Base-by-base conservation (phyloP, 2,113 vertebrate genomes). In the Oreochromis spilurus region DNA sequence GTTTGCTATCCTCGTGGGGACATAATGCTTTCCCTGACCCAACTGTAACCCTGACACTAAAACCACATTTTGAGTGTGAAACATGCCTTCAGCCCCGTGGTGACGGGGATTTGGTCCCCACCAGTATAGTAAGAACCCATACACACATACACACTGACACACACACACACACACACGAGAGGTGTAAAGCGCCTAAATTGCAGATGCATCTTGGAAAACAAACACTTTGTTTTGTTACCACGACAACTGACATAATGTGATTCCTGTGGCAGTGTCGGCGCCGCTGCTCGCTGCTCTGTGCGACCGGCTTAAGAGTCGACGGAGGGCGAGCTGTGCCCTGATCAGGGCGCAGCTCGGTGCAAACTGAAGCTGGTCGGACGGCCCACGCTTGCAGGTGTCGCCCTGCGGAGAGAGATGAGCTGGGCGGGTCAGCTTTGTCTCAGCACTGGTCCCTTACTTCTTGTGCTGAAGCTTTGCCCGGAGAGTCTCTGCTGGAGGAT, bases 161-260 rank as follows among this genome's bases (percentile, higher is more conserved):
- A 24, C 4, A 48, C 58, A 75, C 57, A 52, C 29, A 38, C 58
- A 94, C 89, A 94, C 92, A 95, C 95, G 96, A 96, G 95, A 96
- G 96, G 96, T 96, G 96, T 94, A 96, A 97, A 96, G 83, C 90
- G 85, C 94, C 95, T 95, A 96, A 97, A 96, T 95, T 96, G 96
- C 94, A 92, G 96, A 95, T 95, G 96, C 91, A 94, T 96, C 95
- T 95, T 95, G 94, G 94, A 96, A 96, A 96, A 96, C 95, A 96
- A 96, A 97, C 96, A 96, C 95, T 95, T 95, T 93, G 96, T 95
- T 96, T 96, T 97, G 96, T 97, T 97, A 95, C 96, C 96, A 95
- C 89, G 96, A 96, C 96, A 95, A 96, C 96, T 95, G 94, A 95
- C 95, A 96, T 96, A 96, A 97, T 95, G 95, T 87, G 95, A 94